These are phyloP conservation scores for Andrena fulva DNA, from an alignment of 2,888 invertebrate genomes.

Conservation along the genomic window DNA sequence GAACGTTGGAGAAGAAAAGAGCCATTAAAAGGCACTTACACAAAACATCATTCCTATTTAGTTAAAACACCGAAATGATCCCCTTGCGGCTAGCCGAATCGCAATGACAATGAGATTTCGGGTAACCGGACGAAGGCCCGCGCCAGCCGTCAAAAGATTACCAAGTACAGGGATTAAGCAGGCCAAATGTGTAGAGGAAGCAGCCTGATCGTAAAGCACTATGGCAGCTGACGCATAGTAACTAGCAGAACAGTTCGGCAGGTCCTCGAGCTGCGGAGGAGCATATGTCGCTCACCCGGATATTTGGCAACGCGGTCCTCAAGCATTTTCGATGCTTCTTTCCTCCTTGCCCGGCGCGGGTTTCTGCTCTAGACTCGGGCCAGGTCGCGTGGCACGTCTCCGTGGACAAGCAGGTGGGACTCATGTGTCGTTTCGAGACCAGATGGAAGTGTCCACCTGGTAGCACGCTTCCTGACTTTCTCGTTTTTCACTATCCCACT, in stretches of 20 bases:
- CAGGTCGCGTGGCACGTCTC: not conserved
- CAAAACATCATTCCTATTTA: no score
- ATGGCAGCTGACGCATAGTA: not conserved
- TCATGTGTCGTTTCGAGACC: conserved; percentile 2
- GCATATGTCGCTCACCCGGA: conserved; percentile 27
- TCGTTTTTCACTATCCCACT: not conserved
- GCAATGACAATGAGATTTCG: not conserved
- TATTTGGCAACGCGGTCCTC: not conserved
- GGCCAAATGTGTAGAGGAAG: not conserved
- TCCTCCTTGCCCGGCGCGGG: conserved; percentile 10
- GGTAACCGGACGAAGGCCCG: no score
- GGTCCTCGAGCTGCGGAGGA: conserved; percentile 13
- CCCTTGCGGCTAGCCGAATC: not conserved
- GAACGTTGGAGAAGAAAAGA: conserved; percentile 50
- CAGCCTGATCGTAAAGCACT: not conserved
- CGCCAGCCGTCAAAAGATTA: not conserved
- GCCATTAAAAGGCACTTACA: conserved; percentile 18
- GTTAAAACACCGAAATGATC: no score
- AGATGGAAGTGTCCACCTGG: conserved; percentile 17
- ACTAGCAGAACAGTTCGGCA: conserved; percentile 14
- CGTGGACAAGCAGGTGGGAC: conserved; percentile 8
- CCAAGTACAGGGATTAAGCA: not conserved
- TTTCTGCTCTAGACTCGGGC: not conserved
- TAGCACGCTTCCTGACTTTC: not conserved
- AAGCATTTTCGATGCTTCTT: conserved; percentile 32